Evolutionary conservation across 1,140 invertebrate species (phyloP).

Genomic region (Cryptotermes secundus): DNA sequence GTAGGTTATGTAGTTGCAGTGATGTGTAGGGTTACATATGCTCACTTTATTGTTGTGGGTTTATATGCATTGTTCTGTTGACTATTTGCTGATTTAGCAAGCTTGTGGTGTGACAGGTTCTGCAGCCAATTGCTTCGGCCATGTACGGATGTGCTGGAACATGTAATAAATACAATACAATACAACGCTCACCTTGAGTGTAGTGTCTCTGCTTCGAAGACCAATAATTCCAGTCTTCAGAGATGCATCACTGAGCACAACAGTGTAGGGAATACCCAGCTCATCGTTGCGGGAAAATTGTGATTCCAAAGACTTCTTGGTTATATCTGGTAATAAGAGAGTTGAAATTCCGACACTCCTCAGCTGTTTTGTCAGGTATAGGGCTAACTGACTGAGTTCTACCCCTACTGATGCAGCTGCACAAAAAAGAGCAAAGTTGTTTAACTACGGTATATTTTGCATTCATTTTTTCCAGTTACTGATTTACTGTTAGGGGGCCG

Average conservation of each 20-base stretch:
- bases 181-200: constrained; percentile 54
- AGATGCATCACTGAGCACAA: constrained; percentile 63
- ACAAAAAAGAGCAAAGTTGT: not conserved
- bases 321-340: constrained; percentile 40
- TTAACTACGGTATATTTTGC: no score
- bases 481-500: no score
- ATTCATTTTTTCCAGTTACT: no score
- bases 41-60: no score
- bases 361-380: constrained; percentile 54
- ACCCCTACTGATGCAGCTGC: constrained; percentile 30
- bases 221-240: constrained; percentile 69
- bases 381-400: constrained; percentile 53
- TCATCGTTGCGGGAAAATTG: constrained; percentile 45
- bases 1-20: not conserved
- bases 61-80: not conserved
- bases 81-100: no score
- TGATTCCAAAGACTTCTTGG: constrained; percentile 37
- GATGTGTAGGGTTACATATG: no score
- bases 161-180: no score
- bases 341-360: constrained; percentile 51
- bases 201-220: constrained; percentile 72
- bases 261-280: constrained; percentile 65
- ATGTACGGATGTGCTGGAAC: no score
- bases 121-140: no score
- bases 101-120: no score